These are phyloP conservation scores for Drosophila neutralis DNA, from an alignment of 2,888 invertebrate genomes.

Conservation along the genomic window DNA sequence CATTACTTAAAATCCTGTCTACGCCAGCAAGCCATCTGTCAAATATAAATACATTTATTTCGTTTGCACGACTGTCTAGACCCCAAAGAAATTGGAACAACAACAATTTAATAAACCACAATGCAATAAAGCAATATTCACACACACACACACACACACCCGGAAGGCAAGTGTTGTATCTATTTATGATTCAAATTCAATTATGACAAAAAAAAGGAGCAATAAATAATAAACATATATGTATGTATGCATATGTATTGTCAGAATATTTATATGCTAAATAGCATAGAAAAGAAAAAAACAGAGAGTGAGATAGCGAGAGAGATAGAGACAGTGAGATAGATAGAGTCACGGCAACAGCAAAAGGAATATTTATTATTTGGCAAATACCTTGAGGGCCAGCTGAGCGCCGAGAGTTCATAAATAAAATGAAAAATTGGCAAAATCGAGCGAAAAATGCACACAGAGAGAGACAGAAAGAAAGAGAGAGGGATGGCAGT, in stretches of 20 bases:
- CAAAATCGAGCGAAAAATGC: conserved; percentile 60
- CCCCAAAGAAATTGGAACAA: conserved; percentile 36
- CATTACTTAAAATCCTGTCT: conserved; percentile 34
- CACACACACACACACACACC: conserved; percentile 19
- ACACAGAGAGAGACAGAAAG: background rate
- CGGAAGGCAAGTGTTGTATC: conserved; percentile 61
- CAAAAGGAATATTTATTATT: conserved; percentile 72
- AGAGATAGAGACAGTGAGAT: conserved; percentile 9
- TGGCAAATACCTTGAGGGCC: conserved; percentile 68
- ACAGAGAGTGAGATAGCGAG: background rate
- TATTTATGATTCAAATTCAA: conserved; percentile 76
- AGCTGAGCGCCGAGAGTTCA: conserved; percentile 65
- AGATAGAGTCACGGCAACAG: conserved; percentile 19
- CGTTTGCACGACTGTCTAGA: conserved; percentile 56
- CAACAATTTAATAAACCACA: conserved; percentile 69
- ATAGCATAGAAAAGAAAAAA: conserved; percentile 22
- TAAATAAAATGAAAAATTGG: conserved; percentile 69
- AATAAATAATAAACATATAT: conserved; percentile 66
- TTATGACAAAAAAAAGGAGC: conserved; percentile 63
- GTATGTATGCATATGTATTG: conserved; percentile 27
- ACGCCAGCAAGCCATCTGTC: conserved; percentile 62
- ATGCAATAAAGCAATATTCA: conserved; percentile 33
- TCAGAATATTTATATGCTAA: conserved; percentile 37
- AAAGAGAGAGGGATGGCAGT: conserved; percentile 18
- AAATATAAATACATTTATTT: conserved; percentile 68